Base-by-base conservation (phyloP, 2,888 invertebrate species). In the Epinotia demarniana region DNA sequence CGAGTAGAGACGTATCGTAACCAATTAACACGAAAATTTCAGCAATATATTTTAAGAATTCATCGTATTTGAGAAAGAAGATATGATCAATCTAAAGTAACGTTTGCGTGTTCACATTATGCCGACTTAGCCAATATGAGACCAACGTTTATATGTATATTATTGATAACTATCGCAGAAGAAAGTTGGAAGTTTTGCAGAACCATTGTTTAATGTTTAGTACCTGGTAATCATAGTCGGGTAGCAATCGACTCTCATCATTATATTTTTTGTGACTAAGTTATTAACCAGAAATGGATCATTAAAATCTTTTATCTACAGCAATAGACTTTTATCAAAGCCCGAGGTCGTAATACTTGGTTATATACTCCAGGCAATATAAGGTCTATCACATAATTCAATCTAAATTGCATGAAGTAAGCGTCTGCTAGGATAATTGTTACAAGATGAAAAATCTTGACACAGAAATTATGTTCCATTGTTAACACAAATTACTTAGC, bases 401-500 rank as follows among this genome's bases (percentile, higher is more conserved):
- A 53, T 53, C n/a, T 53, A 53, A 53, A 53, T 53, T 53, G n/a
- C 53, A 53, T 53, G n/a, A 53, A 53, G 16, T n/a, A 53, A 53
- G 53, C 53, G n/a, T 53, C 53, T 53, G n/a, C n/a, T n/a, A 1
- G 16, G 6, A 8, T 53, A 13, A 53, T 53, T 53, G 53, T 53
- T 53, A 53, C 53, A 53, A 4, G 53, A n/a, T 8, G 53, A 53
- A 53, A 53, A 53, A 53, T 53, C 53, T 53, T 53, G 53, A 53
- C 53, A 53, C 53, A 53, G 53, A 13, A 53, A 53, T 53, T 53
- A 53, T 2, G 53, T 53, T 39, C 13, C 53, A 53, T 13, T 53
- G 53, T n/a, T 53, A n/a, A n/a, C 16, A 53, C 53, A 53, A 53
- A 53, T 53, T 53, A n/a, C 53, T n/a, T 5, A 4, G 6, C 53